Percentiles rank a stretch among this genome's conserved stretches.
Evolutionary conservation across 2,888 invertebrate species (phyloP).

Genomic region (Caenorhabditis angaria): DNA sequence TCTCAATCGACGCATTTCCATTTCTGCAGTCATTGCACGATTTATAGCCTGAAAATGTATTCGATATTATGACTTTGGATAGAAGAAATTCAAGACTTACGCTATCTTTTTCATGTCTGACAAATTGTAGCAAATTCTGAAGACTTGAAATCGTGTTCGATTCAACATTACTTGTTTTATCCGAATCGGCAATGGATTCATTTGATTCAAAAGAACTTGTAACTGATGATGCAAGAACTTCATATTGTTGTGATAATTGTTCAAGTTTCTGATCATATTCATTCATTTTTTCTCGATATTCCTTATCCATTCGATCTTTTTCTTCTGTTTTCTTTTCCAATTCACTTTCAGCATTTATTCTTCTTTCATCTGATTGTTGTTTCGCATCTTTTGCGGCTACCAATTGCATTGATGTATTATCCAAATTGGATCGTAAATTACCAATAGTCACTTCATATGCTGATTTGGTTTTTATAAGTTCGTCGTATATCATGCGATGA

Average conservation of each 20-base stretch:
- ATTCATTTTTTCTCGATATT: constrained; percentile 14
- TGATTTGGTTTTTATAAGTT: constrained; percentile 7
- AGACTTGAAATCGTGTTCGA: constrained; percentile 16
- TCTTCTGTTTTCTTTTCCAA: constrained; percentile 29
- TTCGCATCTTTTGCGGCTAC: constrained; percentile 31
- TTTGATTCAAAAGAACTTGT: neutral
- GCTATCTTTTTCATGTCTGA: constrained; percentile 42
- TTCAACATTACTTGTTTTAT: neutral
- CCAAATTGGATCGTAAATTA: constrained; percentile 22
- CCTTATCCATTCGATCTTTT: constrained; percentile 9
- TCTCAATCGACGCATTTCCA: constrained; percentile 45
- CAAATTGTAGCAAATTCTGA: constrained; percentile 33
- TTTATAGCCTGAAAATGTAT: constrained; percentile 24
- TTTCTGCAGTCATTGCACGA: constrained; percentile 53
- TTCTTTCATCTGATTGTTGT: constrained; percentile 33
- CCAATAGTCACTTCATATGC: neutral
- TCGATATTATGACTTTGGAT: neutral
- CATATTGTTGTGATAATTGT: constrained; percentile 33
- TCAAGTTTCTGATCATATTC: constrained; percentile 37
- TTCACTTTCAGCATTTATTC: constrained; percentile 21
- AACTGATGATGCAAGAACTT: constrained; percentile 12
- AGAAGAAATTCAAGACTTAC: constrained; percentile 1
- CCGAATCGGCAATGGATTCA: neutral
- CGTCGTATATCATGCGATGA: constrained; percentile 1
- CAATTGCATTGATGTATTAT: constrained; percentile 17